Conservation (phyloP, 2,113 vertebrate genomes). For the Cryptomyrus ogoouensis region DNA sequence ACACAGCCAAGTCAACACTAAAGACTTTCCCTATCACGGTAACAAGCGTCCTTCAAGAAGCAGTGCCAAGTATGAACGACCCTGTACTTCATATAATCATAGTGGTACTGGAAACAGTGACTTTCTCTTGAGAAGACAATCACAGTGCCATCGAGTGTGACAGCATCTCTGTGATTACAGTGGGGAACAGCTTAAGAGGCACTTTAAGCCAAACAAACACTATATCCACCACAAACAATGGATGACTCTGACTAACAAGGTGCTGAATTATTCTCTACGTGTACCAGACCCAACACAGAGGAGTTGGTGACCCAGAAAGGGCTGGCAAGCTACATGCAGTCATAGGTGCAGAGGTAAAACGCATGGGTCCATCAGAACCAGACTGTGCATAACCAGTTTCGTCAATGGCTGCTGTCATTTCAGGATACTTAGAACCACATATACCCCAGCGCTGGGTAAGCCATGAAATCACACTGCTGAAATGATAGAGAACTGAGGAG, state of each 20-base stretch:
- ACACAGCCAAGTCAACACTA: conserved; percentile 19
- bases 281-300: neutral
- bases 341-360: neutral
- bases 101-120: neutral
- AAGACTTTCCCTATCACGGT: neutral
- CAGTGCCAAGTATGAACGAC: neutral
- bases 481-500: neutral
- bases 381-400: neutral
- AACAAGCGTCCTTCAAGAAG: neutral
- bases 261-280: neutral
- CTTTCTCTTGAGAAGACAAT: neutral
- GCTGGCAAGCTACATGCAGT: neutral
- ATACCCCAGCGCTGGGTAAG: neutral
- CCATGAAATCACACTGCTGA: neutral
- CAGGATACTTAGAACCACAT: neutral
- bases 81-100: neutral
- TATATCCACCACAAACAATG: neutral
- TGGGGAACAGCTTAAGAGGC: neutral
- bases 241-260: neutral
- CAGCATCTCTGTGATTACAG: neutral
- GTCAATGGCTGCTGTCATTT: neutral
- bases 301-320: neutral
- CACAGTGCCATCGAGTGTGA: neutral
- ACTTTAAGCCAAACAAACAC: neutral
- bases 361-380: neutral